phyloP scores from a whole-genome alignment of 2,888 invertebrate species.

The Rhorus exstirpatorius region DNA sequence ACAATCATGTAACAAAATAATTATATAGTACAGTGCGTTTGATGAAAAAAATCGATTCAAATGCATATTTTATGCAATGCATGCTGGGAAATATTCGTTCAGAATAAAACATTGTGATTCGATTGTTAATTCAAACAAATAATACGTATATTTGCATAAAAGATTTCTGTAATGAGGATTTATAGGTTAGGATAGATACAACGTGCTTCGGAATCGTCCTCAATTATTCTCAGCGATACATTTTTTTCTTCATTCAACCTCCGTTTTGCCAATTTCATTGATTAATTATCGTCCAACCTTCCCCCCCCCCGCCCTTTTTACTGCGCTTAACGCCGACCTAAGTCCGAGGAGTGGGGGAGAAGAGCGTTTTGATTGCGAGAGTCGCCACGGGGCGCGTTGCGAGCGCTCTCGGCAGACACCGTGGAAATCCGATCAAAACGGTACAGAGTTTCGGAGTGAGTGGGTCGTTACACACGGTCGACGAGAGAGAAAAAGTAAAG shows the following conservation, averaged over 20 bases:
- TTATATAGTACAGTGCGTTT: too few relatives aligned
- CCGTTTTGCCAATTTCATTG: neutral
- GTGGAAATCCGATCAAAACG: conserved; percentile 78
- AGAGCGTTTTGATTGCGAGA: conserved; percentile 40
- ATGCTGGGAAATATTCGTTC: too few relatives aligned
- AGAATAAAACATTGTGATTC: neutral
- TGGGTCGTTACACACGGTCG: conserved; percentile 79
- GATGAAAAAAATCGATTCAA: too few relatives aligned
- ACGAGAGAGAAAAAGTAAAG: conserved; percentile 53
- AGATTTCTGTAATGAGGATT: neutral
- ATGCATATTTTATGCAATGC: too few relatives aligned
- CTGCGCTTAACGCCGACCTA: too few relatives aligned
- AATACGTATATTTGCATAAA: neutral
- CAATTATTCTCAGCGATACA: neutral
- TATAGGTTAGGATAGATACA: neutral
- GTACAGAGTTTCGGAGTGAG: conserved; percentile 80
- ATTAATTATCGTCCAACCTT: neutral
- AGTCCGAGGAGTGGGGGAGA: conserved; percentile 22
- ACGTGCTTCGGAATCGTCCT: neutral
- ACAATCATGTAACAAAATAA: neutral
- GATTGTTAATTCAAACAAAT: neutral
- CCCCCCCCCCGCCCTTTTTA: too few relatives aligned
- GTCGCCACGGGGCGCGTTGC: conserved; percentile 72
- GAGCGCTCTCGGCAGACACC: conserved; percentile 72
- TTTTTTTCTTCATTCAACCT: too few relatives aligned